Evolutionary conservation across 2,797 vertebrate genomes (phyloP), one percentile per base, ranked within the genome.

Genomic region (Mormyrus proboscirostris): DNA sequence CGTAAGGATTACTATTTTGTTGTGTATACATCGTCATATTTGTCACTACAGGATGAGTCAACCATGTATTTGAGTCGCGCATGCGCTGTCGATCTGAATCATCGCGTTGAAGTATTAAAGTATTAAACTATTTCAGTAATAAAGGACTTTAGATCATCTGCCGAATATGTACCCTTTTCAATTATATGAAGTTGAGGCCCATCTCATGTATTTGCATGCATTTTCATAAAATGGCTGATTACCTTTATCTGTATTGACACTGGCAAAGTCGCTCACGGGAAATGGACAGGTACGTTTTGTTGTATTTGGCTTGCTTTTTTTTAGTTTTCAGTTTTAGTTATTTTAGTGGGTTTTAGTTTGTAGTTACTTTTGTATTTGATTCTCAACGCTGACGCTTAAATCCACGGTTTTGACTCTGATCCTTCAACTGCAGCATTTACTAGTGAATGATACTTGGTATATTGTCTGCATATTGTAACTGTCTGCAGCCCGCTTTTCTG

Each of bases 1-100:
- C 88, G 97, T 98, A 95, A 94, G 97, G 94, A 55, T 62, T 59
- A 44, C 12, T 12, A 12, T n/a, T 25, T 29, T 83, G 14, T 79
- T 82, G 82, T 44, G 6, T 59, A 22, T 57, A 12, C 2, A 47
- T 88, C 69, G 50, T 19, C 69, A 33, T n/a, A 33, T 33, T 82
- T 82, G 38, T 82, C 14, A 38, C 62, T 29, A 65, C 62, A 65
- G 62, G 10, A 65, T 65, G 22, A 65, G 62, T 65, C 8, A 10
- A 44, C 19, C 41, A 8, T 47, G 41, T 9, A 10, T 76, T 76
- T 41, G 33, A 76, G 69, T 38, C 62, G 25, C 62, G 62, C 62
- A 29, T 65, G 62, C 25, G 62, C 62, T 12, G 62, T 12, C 10
- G 9, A 65, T 29, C 62, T 12, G 22, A 65, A 29, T 65, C 3